Evolutionary conservation across 2,113 vertebrate species (phyloP).

Genomic region (Chitala chitala): DNA sequence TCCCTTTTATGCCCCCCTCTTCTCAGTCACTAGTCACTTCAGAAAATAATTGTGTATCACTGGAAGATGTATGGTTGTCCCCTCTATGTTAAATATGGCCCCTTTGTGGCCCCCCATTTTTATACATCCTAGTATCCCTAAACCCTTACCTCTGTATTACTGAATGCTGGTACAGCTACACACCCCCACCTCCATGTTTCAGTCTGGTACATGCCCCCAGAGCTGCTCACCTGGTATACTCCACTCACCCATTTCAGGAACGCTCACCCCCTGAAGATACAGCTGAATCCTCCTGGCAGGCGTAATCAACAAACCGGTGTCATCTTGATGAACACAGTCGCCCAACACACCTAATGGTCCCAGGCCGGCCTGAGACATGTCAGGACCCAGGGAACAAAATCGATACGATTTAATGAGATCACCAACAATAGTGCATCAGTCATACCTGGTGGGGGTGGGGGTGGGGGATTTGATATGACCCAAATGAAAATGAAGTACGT

Average conservation of each 20-base stretch:
- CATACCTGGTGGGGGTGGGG: slow-evolving; percentile 79
- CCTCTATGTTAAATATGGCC: too few relatives aligned
- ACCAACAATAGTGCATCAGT: slow-evolving; percentile 78
- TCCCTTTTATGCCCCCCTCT: not conserved
- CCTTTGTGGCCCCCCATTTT: too few relatives aligned
- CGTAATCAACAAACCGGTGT: not conserved
- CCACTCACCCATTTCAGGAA: not conserved
- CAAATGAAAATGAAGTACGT: slow-evolving; percentile 65
- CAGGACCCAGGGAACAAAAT: slow-evolving; percentile 1
- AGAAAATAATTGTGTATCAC: too few relatives aligned
- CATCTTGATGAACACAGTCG: not conserved
- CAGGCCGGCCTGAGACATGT: not conserved
- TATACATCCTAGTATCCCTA: too few relatives aligned
- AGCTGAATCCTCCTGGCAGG: not conserved
- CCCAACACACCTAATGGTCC: not conserved
- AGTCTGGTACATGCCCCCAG: not conserved
- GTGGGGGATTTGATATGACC: slow-evolving; percentile 82
- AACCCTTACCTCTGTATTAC: too few relatives aligned
- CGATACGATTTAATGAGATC: slow-evolving; percentile 22
- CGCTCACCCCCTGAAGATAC: not conserved
- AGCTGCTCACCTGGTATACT: not conserved
- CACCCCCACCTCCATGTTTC: too few relatives aligned
- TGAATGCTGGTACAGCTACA: not conserved
- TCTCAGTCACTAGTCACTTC: too few relatives aligned
- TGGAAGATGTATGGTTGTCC: too few relatives aligned